Evolutionary conservation across 2,888 invertebrate species (phyloP).

Genomic region (Nomada fucata): DNA sequence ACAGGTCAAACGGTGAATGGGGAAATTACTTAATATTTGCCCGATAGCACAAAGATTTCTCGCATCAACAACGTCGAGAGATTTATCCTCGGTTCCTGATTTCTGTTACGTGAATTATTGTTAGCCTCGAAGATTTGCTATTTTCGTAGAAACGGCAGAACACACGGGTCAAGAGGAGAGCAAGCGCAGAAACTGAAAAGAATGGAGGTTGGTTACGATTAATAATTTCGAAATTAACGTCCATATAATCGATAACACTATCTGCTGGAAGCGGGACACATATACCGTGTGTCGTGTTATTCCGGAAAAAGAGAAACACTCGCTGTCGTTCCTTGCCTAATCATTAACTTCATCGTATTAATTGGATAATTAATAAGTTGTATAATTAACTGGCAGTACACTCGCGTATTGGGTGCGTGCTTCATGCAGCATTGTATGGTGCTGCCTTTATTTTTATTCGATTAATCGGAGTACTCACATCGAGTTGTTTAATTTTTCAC

Average conservation of each 20-base stretch:
- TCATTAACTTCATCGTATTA: neutral
- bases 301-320: neutral
- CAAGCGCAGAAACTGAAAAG: conserved; percentile 48
- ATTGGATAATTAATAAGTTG: conserved; percentile 30
- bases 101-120: conserved; percentile 36
- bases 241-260: conserved; percentile 44
- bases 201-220: conserved; percentile 76
- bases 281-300: conserved; percentile 34
- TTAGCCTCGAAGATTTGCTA: conserved; percentile 20
- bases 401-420: neutral
- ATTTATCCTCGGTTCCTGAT: conserved; percentile 24
- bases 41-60: conserved; percentile 51
- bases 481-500: neutral
- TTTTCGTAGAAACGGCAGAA: conserved; percentile 28
- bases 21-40: conserved; percentile 77
- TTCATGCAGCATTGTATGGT: neutral
- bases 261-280: conserved; percentile 5
- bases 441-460: neutral
- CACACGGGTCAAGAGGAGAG: conserved; percentile 29
- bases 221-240: conserved; percentile 50
- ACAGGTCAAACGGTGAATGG: conserved; percentile 75
- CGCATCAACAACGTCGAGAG: conserved; percentile 29
- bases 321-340: conserved; percentile 3
- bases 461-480: neutral
- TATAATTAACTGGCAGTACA: neutral